These are phyloP conservation scores for Bombus sylvicola DNA, from an alignment of 1,140 invertebrate genomes.

Conservation along the genomic window DNA sequence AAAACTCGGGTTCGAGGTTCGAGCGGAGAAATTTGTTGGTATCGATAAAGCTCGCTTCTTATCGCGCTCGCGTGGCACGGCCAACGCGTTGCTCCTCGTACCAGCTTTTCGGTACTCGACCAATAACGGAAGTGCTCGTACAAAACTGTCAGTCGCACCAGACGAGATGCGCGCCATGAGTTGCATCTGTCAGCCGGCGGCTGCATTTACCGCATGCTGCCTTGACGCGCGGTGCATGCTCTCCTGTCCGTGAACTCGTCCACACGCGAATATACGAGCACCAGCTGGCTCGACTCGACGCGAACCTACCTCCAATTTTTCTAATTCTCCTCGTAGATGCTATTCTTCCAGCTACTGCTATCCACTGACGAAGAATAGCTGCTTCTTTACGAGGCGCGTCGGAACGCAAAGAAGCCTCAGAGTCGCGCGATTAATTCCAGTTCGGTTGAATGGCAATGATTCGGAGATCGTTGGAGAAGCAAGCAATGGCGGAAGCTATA, in stretches of 20 bases:
- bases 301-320: too few species aligned
- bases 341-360: too few species aligned
- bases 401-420: too few species aligned
- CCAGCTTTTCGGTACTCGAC: background rate
- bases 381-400: too few species aligned
- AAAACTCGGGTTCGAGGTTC: background rate
- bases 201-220: too few species aligned
- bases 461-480: background rate
- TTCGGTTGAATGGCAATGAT: background rate
- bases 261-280: too few species aligned
- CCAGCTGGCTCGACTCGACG: too few species aligned
- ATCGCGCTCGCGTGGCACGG: background rate
- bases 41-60: conserved; percentile 31
- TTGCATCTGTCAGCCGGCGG: conserved; percentile 26
- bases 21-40: background rate
- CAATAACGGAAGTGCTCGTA: conserved; percentile 33
- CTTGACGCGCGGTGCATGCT: too few species aligned
- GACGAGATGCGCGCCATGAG: conserved; percentile 21
- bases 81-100: too few species aligned
- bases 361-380: too few species aligned
- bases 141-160: conserved; percentile 39
- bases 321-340: too few species aligned
- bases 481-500: background rate
- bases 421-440: background rate
- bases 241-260: too few species aligned